A percentile compares a stretch with the other conserved stretches of the same genome.
These are phyloP conservation scores for Phoebastria nigripes DNA, from an alignment of 2,797 vertebrate genomes.

Conservation along the genomic window DNA sequence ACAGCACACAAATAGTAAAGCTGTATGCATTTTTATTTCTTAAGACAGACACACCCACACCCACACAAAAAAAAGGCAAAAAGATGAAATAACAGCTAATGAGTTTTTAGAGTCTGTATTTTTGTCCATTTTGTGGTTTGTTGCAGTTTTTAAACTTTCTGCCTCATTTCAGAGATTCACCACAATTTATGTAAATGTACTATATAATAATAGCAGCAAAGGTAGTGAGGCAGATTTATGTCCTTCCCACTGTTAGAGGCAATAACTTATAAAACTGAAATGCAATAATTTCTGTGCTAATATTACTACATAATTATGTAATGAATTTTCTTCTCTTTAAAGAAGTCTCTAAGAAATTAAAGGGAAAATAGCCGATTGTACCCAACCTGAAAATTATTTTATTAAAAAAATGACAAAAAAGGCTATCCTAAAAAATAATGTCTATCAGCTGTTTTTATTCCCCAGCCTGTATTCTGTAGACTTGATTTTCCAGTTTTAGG, in stretches of 20 bases:
- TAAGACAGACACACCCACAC: background rate
- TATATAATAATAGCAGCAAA: background rate
- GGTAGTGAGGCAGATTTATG: background rate
- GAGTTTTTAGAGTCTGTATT: background rate
- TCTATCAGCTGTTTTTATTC: background rate
- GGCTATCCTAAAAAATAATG: background rate
- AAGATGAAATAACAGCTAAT: background rate
- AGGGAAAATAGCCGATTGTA: background rate
- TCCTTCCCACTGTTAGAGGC: background rate
- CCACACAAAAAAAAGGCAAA: background rate
- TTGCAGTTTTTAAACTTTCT: background rate
- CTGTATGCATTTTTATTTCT: background rate
- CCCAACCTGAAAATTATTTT: background rate
- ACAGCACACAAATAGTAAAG: background rate
- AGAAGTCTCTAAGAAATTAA: background rate
- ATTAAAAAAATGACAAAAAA: background rate
- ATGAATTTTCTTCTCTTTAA: background rate
- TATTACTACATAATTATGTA: background rate
- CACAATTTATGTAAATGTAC: background rate
- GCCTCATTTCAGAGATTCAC: background rate
- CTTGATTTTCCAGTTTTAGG: background rate
- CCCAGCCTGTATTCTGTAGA: background rate
- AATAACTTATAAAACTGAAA: background rate
- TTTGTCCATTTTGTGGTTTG: background rate
- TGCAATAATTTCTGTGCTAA: background rate